phyloP scores from a whole-genome alignment of 2,113 vertebrate species.

The Chionomys nivalis region DNA sequence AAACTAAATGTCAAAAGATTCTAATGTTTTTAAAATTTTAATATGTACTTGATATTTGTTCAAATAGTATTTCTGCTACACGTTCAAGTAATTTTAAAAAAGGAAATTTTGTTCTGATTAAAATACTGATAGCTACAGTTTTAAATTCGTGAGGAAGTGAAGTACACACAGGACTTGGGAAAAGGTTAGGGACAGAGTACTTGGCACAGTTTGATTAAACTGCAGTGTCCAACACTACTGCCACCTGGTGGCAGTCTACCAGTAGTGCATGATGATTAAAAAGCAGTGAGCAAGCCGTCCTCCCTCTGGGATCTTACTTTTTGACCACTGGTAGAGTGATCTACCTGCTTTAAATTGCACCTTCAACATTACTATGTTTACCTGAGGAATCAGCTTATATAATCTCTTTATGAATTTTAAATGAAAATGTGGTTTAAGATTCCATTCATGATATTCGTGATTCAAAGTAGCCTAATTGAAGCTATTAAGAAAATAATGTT shows the following conservation, averaged over 20 bases:
- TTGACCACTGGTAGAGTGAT: neutral
- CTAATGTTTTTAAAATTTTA: slow-evolving; percentile 3
- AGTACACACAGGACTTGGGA: neutral
- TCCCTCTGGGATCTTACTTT: neutral
- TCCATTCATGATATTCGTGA: slow-evolving; percentile 5
- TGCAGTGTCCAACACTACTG: slow-evolving; percentile 10
- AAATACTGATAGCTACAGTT: slow-evolving; percentile 32
- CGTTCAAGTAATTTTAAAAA: slow-evolving; percentile 55
- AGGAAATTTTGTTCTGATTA: slow-evolving; percentile 1
- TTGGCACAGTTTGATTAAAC: neutral
- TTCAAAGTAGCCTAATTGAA: neutral
- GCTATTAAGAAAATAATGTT: slow-evolving; percentile 27
- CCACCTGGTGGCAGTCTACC: slow-evolving; percentile 77
- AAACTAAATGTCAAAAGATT: neutral
- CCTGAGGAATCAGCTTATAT: neutral
- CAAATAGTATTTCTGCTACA: slow-evolving; percentile 25
- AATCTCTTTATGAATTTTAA: slow-evolving; percentile 36
- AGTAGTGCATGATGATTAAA: slow-evolving; percentile 61
- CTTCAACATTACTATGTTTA: slow-evolving; percentile 13
- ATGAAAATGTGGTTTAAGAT: slow-evolving; percentile 16
- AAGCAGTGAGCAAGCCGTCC: neutral
- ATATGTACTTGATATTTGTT: slow-evolving; percentile 26
- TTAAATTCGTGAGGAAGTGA: slow-evolving; percentile 9
- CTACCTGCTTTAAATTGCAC: slow-evolving; percentile 7
- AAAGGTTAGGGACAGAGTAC: slow-evolving; percentile 18